Percentiles rank a stretch among this genome's conserved stretches.
Evolutionary conservation across 2,797 vertebrate genomes (phyloP).

Genomic region (Coregonus sp.): DNA sequence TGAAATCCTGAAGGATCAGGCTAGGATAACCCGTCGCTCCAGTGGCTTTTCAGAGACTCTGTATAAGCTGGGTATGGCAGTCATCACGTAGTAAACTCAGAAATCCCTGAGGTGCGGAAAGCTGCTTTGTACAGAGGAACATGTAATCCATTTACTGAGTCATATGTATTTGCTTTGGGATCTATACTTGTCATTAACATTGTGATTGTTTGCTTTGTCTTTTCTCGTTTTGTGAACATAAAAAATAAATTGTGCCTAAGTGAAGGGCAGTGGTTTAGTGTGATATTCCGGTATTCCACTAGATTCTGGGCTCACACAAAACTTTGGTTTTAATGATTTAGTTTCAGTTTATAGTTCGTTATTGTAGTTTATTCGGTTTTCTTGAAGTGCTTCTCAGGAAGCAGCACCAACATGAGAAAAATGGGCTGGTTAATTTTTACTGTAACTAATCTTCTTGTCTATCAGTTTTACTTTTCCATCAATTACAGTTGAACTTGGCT

Average conservation of each 20-base stretch:
- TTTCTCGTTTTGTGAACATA: constrained; percentile 63
- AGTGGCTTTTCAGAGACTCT: constrained; percentile 28
- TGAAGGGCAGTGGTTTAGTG: constrained; percentile 62
- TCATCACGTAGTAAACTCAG: constrained; percentile 71
- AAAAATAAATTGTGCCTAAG: background rate
- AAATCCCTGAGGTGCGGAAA: constrained; percentile 77
- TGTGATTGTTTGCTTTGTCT: constrained; percentile 70
- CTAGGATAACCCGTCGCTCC: constrained; percentile 22
- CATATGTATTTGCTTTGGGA: constrained; percentile 72
- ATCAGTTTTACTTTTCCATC: background rate
- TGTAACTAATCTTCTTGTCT: background rate
- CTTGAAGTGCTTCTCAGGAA: background rate
- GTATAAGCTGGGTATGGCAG: constrained; percentile 60
- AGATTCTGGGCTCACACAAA: background rate
- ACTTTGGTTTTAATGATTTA: too few relatives aligned
- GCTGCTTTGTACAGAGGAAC: constrained; percentile 69
- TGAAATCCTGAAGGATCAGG: background rate
- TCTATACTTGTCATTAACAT: constrained; percentile 66
- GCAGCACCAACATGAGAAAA: background rate
- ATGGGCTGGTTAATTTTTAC: background rate
- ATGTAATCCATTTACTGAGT: constrained; percentile 77
- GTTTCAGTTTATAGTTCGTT: too few relatives aligned
- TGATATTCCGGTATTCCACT: constrained; percentile 52
- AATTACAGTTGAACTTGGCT: background rate
- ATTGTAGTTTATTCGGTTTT: background rate